Base-by-base conservation (phyloP, 2,113 vertebrate species). In the Gasterosteus nipponicus region DNA sequence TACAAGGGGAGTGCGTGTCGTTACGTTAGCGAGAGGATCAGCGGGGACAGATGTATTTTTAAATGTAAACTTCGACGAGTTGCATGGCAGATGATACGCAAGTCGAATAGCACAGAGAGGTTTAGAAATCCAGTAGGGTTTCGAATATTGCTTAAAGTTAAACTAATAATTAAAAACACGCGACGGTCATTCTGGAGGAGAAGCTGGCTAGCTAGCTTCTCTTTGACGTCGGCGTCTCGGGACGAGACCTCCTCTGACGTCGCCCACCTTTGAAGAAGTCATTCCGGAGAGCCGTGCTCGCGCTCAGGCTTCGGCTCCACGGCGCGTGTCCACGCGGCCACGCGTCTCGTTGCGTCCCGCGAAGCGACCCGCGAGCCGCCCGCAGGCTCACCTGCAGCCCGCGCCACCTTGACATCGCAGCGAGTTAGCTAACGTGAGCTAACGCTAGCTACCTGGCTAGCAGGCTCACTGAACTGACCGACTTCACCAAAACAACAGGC, bases 181-280 rank as follows among this genome's bases (percentile, higher is more conserved):
- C 15, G 8, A 1, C 3, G 5, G 5, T 1, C 11, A 46, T 56
- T 58, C 4, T 69, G 15, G 38, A 59, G 1, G 49, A 1, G 9
- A 42, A 2, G 0, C 4, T 3, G 3, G 26, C 3, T n/a, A 15
- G 22, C 29, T 16, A 26, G 22, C 35, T 38, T 2, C 9, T 2
- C 10, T 42, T 15, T 49, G 19, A 33, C 18, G 2, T 38, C 8
- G 2, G 16, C 46, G 0, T 10, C 4, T 38, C 35, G 35, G 35
- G 35, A 5, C 35, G 22, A 26, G 22, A 38, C 35, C 7, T 38
- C 35, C 35, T 38, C 0, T 19, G 0, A 16, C 5, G 54, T 16
- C 16, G 0, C 70, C 51, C 47, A 51, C 93, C 93, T 91, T 92
- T 92, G 15, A 84, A 83, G 57, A 87, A 90, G 54, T 93, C 86